Base-by-base conservation (phyloP, 2,113 vertebrate species). In the Tachysurus fulvidraco region DNA sequence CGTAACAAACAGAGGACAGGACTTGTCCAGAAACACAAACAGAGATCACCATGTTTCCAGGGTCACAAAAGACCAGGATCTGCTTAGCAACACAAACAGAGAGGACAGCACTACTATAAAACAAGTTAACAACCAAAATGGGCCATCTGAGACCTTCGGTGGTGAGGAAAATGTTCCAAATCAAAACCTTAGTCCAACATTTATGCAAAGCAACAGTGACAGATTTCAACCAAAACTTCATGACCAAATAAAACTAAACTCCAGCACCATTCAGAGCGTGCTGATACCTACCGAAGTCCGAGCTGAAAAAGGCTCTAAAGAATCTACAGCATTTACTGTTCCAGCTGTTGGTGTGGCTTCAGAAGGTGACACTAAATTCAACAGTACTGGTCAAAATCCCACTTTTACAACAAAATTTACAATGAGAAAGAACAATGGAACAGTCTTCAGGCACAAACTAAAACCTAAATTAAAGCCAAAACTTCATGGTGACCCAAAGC, bases 401-500 rank as follows among this genome's bases (percentile, higher is more conserved):
- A 81, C 81, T 30, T 44, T 81, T 17, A 87, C 67, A 60, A 77
- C 65, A 12, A 52, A 28, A 21, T 19, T 52, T 10, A n/a, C 50
- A 21, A 16, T 30, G 19, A 87, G 59, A 41, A 64, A 11, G 36
- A 55, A 73, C 59, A 85, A 83, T 50, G 85, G 46, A 25, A 78
- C 71, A 46, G 23, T 5, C 11, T n/a, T 71, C 2, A 83, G 65
- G 84, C 59, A 14, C 11, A 25, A 46, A 4, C 60, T 21, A 16
- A 73, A 55, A 11, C 30, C 17, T 7, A 59, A 71, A 86, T 54
- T 52, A 86, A 83, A 80, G 36, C 81, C 74, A 57, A 44, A 81
- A 19, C 55, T 44, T 79, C 28, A 23, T 60, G 55, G 19, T 13
- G 9, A 81, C 55, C 19, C 21, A 8, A 60, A 60, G 41, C 11